These are phyloP conservation scores for Scylla paramamosain DNA, from an alignment of 1,140 invertebrate species.

Conservation along the genomic window DNA sequence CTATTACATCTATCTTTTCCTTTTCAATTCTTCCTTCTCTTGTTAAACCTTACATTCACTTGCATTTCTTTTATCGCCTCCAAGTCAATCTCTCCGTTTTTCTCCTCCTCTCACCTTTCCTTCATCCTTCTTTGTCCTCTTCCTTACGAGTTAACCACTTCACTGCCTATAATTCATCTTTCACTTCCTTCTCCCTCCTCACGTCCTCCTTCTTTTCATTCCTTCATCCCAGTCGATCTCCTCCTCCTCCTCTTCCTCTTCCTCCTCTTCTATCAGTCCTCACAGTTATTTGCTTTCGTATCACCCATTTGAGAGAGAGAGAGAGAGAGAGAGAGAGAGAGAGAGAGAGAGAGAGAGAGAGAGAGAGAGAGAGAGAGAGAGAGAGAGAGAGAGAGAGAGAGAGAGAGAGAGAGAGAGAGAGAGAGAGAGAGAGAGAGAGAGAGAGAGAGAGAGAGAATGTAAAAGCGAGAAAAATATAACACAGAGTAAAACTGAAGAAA, in stretches of 20 bases:
- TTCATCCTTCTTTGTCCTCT: too few relatives aligned
- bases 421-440: not conserved
- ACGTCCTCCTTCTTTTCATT: not conserved
- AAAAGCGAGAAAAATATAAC: too few relatives aligned
- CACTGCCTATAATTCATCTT: not conserved
- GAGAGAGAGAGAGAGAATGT: not conserved
- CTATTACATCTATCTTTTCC: too few relatives aligned
- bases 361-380: not conserved
- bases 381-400: not conserved
- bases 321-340: slow-evolving; percentile 15
- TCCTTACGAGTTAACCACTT: not conserved
- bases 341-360: not conserved
- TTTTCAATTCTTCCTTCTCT: not conserved
- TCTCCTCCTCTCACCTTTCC: not conserved
- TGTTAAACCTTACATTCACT: not conserved
- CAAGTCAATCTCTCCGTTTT: not conserved
- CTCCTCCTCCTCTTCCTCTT: not conserved
- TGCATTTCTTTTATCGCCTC: not conserved
- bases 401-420: slow-evolving; percentile 27
- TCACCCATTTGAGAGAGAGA: not conserved
- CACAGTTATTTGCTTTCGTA: not conserved
- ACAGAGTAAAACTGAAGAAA: not conserved
- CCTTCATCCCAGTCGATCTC: not conserved
- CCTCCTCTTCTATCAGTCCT: not conserved
- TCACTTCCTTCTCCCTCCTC: not conserved